Evolutionary conservation across 1,140 invertebrate genomes (phyloP), one percentile per base, ranked within the genome.

Genomic region (Plutomurus gul): DNA sequence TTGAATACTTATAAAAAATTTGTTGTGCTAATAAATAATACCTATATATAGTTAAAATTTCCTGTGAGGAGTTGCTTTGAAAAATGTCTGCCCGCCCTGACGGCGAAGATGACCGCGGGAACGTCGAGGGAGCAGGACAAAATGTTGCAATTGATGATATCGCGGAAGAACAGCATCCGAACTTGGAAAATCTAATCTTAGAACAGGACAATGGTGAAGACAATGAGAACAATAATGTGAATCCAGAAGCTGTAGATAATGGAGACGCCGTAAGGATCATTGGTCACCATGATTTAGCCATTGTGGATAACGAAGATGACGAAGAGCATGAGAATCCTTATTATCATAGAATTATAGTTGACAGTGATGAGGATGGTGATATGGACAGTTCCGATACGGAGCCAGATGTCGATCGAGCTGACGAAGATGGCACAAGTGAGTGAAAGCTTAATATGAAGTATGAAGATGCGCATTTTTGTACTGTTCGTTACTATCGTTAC

Each of bases 301-400:
- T 65, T 33, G n/a, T 65, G 16, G 56, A 65, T 7, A 30, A 43
- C 7, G 39, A n/a, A 10, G 39, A 36, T 3, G 56, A 65, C 36
- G 13, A 11, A 33, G 56, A 65, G 16, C 25, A 16, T 36, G 56
- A 65, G 8, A 65, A 65, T 33, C 56, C 56, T 7, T 65, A 65
- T 65, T 65, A 18, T 65, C 56, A 65, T 65, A 30, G 56, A 33
- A 65, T 65, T 33, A 65, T 79, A 16, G 73, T 75, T 33, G 77
- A 73, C 20, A 73, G 72, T 49, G 73, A 60, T 33, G 73, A 75
- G 10, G 73, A 75, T 22, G 73, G 74, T 39, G 73, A 76, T 49
- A 22, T 70, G 37, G 40, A 47, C 33, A 75, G 33, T 36, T 37
- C 36, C 16, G 71, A 49, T 25, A 72, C 74, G 6, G 76, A 71